Evolutionary conservation across 2,797 vertebrate genomes (phyloP), one percentile per base, ranked within the genome.

Genomic region (Danio tinwini): DNA sequence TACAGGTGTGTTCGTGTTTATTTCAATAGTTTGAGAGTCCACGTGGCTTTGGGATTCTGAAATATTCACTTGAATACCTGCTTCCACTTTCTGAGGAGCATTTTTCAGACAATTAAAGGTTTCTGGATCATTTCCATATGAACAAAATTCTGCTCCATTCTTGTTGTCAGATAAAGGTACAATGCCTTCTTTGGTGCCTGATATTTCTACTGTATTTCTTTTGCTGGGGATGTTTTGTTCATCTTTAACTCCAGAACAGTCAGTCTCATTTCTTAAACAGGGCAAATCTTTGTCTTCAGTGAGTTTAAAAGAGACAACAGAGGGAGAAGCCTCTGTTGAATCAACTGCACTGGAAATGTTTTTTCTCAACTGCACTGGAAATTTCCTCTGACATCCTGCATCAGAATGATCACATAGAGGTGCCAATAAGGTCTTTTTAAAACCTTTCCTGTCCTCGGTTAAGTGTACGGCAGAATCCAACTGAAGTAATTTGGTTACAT

Each of bases 301-400:
- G 67, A 77, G 40, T 61, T 77, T 72, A 21, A 50, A 75, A 19
- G 40, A 61, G 61, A 10, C 55, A 9, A 62, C 59, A 52, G 40
- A 63, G 9, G 50, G n/a, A 6, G 21, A 21, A 50, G 69, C 6
- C 42, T 78, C 37, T 73, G 58, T 78, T 65, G 74, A 74, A 76
- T 82, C 74, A 81, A 71, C 49, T 58, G 39, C 19, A 74, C n/a
- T 82, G 52, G 68, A 70, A 84, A 75, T 64, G n/a, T 50, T 76
- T n/a, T n/a, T n/a, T n/a, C n/a, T n/a, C n/a, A n/a, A n/a, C n/a
- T n/a, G n/a, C n/a, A n/a, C n/a, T 61, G 17, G 56, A 53, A 72
- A 50, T 79, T 83, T 76, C 65, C 67, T 76, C 8, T 69, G 69
- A 85, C 63, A 58, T 74, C 21, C 50, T 74, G 56, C 52, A 17